phyloP scores from a whole-genome alignment of 1,140 invertebrate species.

The Drusus annulatus region DNA sequence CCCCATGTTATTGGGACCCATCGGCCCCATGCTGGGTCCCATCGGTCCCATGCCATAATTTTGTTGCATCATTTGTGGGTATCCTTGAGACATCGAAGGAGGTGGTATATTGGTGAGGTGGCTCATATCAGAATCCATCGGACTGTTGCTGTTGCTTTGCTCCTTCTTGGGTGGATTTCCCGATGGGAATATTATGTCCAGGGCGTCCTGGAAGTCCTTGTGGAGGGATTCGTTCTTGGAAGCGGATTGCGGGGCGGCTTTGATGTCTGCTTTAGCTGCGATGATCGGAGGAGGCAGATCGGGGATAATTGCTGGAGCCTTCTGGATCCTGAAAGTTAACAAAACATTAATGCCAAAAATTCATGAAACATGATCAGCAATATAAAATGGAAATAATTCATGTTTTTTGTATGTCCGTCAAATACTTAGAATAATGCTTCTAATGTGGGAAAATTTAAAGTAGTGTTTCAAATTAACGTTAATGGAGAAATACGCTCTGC shows the following conservation, averaged over 20 bases:
- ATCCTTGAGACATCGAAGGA: conserved; percentile 32
- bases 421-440: too few relatives aligned
- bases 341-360: conserved; percentile 8
- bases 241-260: neutral
- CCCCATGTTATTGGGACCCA: conserved; percentile 25
- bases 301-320: conserved; percentile 11
- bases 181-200: conserved; percentile 80
- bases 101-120: conserved; percentile 61
- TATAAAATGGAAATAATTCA: too few relatives aligned
- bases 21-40: conserved; percentile 27
- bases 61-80: conserved; percentile 41
- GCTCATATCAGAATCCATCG: conserved; percentile 59
- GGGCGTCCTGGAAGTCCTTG: conserved; percentile 79
- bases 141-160: conserved; percentile 45
- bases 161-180: conserved; percentile 57
- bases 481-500: too few relatives aligned
- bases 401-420: neutral
- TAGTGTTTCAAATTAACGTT: too few relatives aligned
- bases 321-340: conserved; percentile 54
- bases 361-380: too few relatives aligned
- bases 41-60: conserved; percentile 24
- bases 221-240: conserved; percentile 65
- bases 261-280: neutral
- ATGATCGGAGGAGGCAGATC: neutral
- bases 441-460: too few relatives aligned